Base-by-base conservation (phyloP, 2,888 invertebrate genomes). In the Lumbricus terrestris region DNA sequence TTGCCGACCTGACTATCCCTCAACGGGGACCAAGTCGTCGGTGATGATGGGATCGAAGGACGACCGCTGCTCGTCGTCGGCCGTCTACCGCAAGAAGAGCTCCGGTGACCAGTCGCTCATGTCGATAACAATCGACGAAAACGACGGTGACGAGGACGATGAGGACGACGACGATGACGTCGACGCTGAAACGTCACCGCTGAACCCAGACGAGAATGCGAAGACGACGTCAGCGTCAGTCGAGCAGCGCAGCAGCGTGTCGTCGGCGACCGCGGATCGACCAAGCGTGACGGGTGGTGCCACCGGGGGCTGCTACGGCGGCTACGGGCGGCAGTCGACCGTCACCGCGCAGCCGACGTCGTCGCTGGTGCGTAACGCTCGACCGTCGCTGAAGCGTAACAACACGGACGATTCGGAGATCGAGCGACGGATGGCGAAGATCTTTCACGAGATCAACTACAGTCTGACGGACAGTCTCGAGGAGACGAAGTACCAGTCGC, bases 351-450 rank as follows among this genome's bases (percentile, higher is more conserved):
- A 29, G 35, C 6, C 35, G n/a, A n/a, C n/a, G 8, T 23, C 6
- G 35, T 0, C 35, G 11, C 35, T 85, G 35, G 37, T 23, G 35
- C 85, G 85, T 18, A 85, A 85, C 35, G 90, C 38, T 29, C 38
- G 92, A n/a, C 91, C 91, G 23, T 91, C 92, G 29, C 89, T 92
- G 16, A 88, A 88, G 33, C 69, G 92, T 35, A 92, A 92, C 90
- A 92, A 92, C 88, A 92, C 92, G 18, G 92, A 92, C 88, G 92
- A 92, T 88, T 92, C 92, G n/a, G 92, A 92, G 89, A 91, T 92
- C 37, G 92, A 92, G 89, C 37, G 92, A 33, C 90, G 92, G 20
- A 91, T 92, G 40, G 92, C 92, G 23, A 47, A 90, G 34, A 91
- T 92, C 40, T 91, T 92, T 42, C 90, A 90, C 47, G 91, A 92